These are phyloP conservation scores for Notothenia coriiceps DNA, from an alignment of 2,113 vertebrate genomes.

Conservation along the genomic window DNA sequence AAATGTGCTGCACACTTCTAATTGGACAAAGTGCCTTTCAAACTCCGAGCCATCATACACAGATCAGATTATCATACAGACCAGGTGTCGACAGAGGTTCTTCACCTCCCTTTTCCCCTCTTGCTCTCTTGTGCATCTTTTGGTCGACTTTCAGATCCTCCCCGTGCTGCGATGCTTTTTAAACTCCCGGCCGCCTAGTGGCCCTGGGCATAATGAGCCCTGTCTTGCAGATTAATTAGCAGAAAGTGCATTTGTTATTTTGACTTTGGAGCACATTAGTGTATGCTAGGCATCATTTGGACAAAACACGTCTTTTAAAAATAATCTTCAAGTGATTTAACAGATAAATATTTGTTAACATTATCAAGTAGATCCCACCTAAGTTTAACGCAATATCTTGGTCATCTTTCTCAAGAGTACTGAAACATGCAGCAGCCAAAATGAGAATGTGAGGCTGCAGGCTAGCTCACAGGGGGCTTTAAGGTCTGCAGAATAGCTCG, in stretches of 20 bases:
- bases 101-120: constrained; percentile 33
- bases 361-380: neutral
- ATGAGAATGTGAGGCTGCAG: constrained; percentile 51
- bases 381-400: constrained; percentile 11
- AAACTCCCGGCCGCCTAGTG: constrained; percentile 42
- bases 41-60: constrained; percentile 85
- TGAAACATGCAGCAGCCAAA: constrained; percentile 29
- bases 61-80: constrained; percentile 82
- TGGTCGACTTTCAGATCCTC: constrained; percentile 22
- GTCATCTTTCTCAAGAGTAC: constrained; percentile 39
- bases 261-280: constrained; percentile 24
- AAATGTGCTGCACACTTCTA: constrained; percentile 91
- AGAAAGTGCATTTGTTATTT: constrained; percentile 43
- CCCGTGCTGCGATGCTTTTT: constrained; percentile 2
- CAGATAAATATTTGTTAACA: neutral
- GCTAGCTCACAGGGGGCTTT: constrained; percentile 49
- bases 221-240: constrained; percentile 45
- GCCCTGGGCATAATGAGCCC: constrained; percentile 31
- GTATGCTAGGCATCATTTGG: neutral
- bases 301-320: constrained; percentile 4
- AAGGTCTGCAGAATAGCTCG: constrained; percentile 52
- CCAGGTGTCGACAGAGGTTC: constrained; percentile 75
- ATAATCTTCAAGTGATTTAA: neutral
- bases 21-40: constrained; percentile 96
- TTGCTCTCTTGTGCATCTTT: constrained; percentile 25